Base-by-base conservation (phyloP, 2,888 invertebrate species). In the Diplazon laetatorius region DNA sequence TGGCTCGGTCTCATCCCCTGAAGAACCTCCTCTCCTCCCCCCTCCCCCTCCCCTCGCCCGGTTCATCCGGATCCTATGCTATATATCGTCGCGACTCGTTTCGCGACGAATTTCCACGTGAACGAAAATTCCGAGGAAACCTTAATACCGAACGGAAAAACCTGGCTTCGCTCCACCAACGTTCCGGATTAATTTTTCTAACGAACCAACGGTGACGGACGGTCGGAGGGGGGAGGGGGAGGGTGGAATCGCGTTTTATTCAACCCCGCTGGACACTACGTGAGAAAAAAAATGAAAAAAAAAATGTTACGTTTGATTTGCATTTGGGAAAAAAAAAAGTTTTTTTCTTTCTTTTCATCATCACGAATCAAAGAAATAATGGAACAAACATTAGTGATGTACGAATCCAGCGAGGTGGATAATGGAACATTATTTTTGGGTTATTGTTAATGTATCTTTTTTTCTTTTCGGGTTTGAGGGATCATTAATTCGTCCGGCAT, bases 121-220 rank as follows among this genome's bases (percentile, higher is more conserved):
- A 76, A 76, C n/a, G n/a, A 60, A 73, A 76, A 76, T 70, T 62
- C 68, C 52, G 46, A 73, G n/a, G 59, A 74, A 78, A 73, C 74
- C 78, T 82, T 72, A 76, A 82, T 78, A 69, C 69, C 55, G 76
- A 76, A 72, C 69, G n/a, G n/a, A n/a, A 76, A 80, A 77, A 71
- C 71, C 46, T 46, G 69, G 55, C 55, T 59, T 63, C 62, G 48
- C 48, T 55, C 72, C 16, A 37, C 52, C 50, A 35, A 50, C 46
- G 66, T n/a, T n/a, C n/a, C 35, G 77, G 75, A 77, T 80, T 80
- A 78, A 80, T 82, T 80, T 82, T 82, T 82, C 60, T 78, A 80
- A 78, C 78, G 78, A 78, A 78, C 70, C 80, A 48, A 20, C 57
- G 44, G 46, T 68, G 60, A 14, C 35, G 20, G 55, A 14, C 37